Evolutionary conservation across 2,888 invertebrate genomes (phyloP), one percentile per base, ranked within the genome.

Genomic region (Folsomia manolachei): DNA sequence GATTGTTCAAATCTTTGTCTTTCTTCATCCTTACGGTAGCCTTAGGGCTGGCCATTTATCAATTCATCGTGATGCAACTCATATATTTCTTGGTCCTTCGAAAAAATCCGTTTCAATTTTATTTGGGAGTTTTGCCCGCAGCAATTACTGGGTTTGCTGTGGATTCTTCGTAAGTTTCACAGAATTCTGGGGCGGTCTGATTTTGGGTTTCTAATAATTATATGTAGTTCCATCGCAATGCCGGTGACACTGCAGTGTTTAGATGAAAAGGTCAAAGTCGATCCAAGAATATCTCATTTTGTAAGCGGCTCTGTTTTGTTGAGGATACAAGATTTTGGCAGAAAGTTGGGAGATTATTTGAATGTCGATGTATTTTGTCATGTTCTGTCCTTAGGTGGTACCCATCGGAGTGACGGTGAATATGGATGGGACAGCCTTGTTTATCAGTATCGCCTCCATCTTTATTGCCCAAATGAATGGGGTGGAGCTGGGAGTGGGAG

Each of bases 351-450:
- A n/a, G n/a, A n/a, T n/a, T n/a, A n/a, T n/a, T n/a, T n/a, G n/a
- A n/a, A n/a, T n/a, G n/a, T n/a, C n/a, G n/a, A n/a, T n/a, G n/a
- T n/a, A n/a, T n/a, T n/a, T n/a, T n/a, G n/a, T n/a, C n/a, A n/a
- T n/a, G n/a, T n/a, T n/a, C n/a, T n/a, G n/a, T n/a, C n/a, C n/a
- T n/a, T n/a, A n/a, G n/a, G n/a, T 39, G 1, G 71, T 75, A 1
- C 75, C 75, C 1, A 75, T 74, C n/a, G 95, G 95, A 2, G 93
- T 93, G 83, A 94, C 94, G 83, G 91, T 95, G 83, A 95, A 95
- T 84, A 94, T 95, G 94, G 93, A 94, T 81, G 94, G 94, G 1
- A 94, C 94, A 0, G 93, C 94, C 0, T 85, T 96, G 63, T 97
- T 95, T 84, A 89, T 96, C 51, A 89, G 95, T 0, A 90, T 93